Base-by-base conservation (phyloP, 2,797 vertebrate species). In the Chelidonichthys spinosus region DNA sequence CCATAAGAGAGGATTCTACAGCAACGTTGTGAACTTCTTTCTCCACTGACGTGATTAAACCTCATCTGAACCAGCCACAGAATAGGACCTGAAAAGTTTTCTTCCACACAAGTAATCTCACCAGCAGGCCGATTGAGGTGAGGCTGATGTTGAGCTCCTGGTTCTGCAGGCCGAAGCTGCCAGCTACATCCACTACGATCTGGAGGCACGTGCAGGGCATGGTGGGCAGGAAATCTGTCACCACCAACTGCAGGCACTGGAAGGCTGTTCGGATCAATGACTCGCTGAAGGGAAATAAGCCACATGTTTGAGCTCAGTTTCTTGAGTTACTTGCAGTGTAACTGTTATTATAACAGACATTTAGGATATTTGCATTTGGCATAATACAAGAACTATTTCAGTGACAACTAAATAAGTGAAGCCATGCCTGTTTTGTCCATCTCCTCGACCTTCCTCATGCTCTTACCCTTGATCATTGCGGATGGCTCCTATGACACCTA, bases 221-320 rank as follows among this genome's bases (percentile, higher is more conserved):
- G 55, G 97, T 98, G 89, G 98, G 98, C 62, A 99, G 95, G 93
- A 99, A 99, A 93, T 99, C 98, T 4, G 98, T 99, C 92, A 99
- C 98, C 90, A 99, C 98, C 94, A 99, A 95, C 92, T 99, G 98
- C 93, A 99, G 97, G 96, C 98, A 99, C 93, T 99, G 98, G 95
- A 99, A 99, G 81, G 98, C 97, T 89, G 98, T 99, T 93, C 98
- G 93, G 91, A 99, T 99, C 92, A 99, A 93, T 42, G 98, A 97
- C 90, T 99, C 98, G 55, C 98, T 97, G 84, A 11, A 59, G 59
- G 53, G 61, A 43, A 79, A 69, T 17, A 11, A 55, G 17, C 56
- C 7, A 67, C 32, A 63, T 0, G 1, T 10, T 18, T 40, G 2
- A 33, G 40, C 40, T 58, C 18, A 55, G 47, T 11, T 69, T 67